Base-by-base conservation (phyloP, 1,140 invertebrate genomes). In the Drosophila grimshawi region DNA sequence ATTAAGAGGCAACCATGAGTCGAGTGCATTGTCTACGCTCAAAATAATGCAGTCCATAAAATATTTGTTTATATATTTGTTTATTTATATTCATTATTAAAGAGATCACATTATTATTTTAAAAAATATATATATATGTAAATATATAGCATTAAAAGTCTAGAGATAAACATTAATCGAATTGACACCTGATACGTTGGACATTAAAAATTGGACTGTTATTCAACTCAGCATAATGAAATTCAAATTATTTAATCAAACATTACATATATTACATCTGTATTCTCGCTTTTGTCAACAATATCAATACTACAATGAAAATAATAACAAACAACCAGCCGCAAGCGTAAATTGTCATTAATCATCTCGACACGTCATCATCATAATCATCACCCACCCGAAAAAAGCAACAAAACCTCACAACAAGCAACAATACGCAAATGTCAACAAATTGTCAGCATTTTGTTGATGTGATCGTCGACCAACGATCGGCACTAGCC, bases 401-500 rank as follows among this genome's bases (percentile, higher is more conserved):
- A 77, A 81, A 70, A 57, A 76, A 72, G 66, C 64, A 72, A 71
- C 78, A 64, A 76, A 39, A 53, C n/a, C 30, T 39, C 63, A 43
- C 41, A 63, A 62, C 29, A 62, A 67, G 39, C 39, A 63, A 69
- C 52, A 71, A 66, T 39, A 72, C 45, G 59, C 37, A 88, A 69
- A 76, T 82, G 83, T 86, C 82, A 83, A 76, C 80, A 83, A 86
- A 83, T 88, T 86, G 83, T 86, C 83, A 70, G 68, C 66, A 86
- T 80, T 68, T 76, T 73, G 51, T 67, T 68, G 51, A 46, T 76
- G 66, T 78, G 76, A 88, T 86, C 80, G n/a, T 64, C 29, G 57
- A n/a, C n/a, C 52, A 56, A 19, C 55, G 37, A 59, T 53, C 67
- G 53, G 52, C n/a, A 7, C 35, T 27, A 27, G 59, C 76, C 82